Evolutionary conservation across 1,140 invertebrate genomes (phyloP), one percentile per base, ranked within the genome.

Genomic region (Catajapyx aquilonaris): DNA sequence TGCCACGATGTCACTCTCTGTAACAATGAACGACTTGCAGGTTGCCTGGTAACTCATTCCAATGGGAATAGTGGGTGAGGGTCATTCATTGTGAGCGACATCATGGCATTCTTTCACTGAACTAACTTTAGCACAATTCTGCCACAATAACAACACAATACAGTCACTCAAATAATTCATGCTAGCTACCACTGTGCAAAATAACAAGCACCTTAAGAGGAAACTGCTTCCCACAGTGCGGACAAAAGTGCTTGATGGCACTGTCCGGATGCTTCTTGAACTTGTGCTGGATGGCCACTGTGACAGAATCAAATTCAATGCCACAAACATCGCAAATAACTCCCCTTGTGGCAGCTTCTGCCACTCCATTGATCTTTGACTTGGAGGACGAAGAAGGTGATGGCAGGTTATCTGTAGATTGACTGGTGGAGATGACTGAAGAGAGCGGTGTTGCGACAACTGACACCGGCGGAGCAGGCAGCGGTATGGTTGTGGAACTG

Each of bases 201-300:
- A n/a, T n/a, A n/a, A n/a, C n/a, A n/a, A n/a, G n/a, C 53, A 72
- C 70, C 60, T 72, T 71, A 44, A 76, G 53, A 20, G 71, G 69
- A 52, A 74, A 76, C 36, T 71, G 68, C 59, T 68, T 71, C 4
- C 72, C 71, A 52, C 72, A 76, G 53, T 65, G 66, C 7, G 62
- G 57, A 38, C 71, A 76, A 49, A 69, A 73, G 52, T 71, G 64
- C 50, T 73, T 73, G 2, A 62, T 53, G 17, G 61, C 60, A 40
- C 64, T 64, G 38, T 70, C 62, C 10, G 68, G 68, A 52, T 76
- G 71, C 31, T 67, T 56, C 48, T 66, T 69, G 48, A 70, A 73
- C 49, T 71, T 70, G 52, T 76, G 71, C 41, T 69, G 65, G 40
- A 76, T 73, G 1, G 71, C 70, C 39, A 63, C 59, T 1, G 69